Evolutionary conservation across 2,888 invertebrate species (phyloP).

Genomic region (Agonopterix subpropinquella): DNA sequence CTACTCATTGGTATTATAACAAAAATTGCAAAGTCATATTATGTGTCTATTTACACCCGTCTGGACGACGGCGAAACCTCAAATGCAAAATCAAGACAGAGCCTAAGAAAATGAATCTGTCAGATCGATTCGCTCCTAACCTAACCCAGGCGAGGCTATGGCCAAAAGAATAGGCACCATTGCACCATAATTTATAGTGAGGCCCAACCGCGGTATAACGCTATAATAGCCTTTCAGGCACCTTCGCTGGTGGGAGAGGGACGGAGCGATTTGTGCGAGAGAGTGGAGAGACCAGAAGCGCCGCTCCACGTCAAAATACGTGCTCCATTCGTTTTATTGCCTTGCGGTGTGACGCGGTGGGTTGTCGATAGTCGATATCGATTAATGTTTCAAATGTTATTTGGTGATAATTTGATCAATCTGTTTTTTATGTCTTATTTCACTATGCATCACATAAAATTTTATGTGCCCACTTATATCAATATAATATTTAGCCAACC

Average conservation of each 20-base stretch:
- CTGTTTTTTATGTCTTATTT: no score
- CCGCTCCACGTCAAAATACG: constrained; percentile 76
- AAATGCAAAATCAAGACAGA: constrained; percentile 6
- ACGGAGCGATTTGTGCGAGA: constrained; percentile 35
- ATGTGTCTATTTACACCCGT: no score
- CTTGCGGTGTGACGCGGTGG: constrained; percentile 41
- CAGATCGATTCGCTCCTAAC: constrained; percentile 32
- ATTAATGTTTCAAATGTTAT: constrained; percentile 12
- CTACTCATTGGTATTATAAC: no score
- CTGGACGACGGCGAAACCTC: no score
- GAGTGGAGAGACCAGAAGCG: constrained; percentile 67
- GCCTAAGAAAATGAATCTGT: constrained; percentile 42
- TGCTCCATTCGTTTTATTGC: constrained; percentile 75
- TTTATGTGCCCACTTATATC: no score
- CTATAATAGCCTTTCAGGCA: constrained; percentile 70
- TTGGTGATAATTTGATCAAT: no score
- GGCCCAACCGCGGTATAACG: constrained; percentile 54
- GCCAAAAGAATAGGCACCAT: constrained; percentile 64
- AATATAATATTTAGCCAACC: no score
- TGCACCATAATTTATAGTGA: constrained; percentile 70
- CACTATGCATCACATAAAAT: no score
- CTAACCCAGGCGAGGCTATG: constrained; percentile 25
- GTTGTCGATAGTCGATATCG: constrained; percentile 36
- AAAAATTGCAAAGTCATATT: no score
- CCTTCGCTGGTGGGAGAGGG: constrained; percentile 48